phyloP scores from a whole-genome alignment of 2,797 vertebrate genomes.

The Oreochromis grahami region DNA sequence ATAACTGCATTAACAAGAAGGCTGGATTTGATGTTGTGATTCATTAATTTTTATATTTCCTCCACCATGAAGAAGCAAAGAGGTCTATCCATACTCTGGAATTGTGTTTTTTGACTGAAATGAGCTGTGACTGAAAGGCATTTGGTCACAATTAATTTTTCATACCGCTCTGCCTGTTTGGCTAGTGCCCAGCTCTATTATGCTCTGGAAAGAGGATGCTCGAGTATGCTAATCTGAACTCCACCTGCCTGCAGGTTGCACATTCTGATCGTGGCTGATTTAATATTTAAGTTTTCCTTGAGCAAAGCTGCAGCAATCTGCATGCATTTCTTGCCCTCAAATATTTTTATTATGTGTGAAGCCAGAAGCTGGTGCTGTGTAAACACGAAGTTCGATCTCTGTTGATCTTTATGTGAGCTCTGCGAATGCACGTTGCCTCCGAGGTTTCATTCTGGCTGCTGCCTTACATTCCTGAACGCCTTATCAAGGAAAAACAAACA shows the following conservation, averaged over 20 bases:
- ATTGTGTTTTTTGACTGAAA: not conserved
- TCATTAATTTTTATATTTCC: not conserved
- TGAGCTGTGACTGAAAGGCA: not conserved
- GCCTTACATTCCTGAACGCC: slow-evolving; percentile 59
- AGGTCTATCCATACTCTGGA: not conserved
- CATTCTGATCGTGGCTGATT: not conserved
- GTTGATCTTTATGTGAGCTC: not conserved
- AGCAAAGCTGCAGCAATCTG: not conserved
- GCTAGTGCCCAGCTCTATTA: not conserved
- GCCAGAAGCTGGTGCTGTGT: not conserved
- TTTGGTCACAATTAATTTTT: not conserved
- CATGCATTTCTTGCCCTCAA: not conserved
- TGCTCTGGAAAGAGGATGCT: not conserved
- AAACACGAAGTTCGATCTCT: not conserved
- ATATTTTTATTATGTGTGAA: not conserved
- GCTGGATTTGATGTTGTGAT: not conserved
- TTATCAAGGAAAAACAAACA: slow-evolving; percentile 63
- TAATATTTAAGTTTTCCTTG: not conserved
- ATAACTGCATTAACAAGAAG: not conserved
- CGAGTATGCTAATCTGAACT: not conserved
- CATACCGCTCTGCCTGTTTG: not conserved
- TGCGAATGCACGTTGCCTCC: not conserved
- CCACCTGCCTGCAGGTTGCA: not conserved
- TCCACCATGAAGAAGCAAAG: not conserved
- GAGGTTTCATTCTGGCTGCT: slow-evolving; percentile 21